phyloP scores from a whole-genome alignment of 2,888 invertebrate species.

The Nomada hirtipes region DNA sequence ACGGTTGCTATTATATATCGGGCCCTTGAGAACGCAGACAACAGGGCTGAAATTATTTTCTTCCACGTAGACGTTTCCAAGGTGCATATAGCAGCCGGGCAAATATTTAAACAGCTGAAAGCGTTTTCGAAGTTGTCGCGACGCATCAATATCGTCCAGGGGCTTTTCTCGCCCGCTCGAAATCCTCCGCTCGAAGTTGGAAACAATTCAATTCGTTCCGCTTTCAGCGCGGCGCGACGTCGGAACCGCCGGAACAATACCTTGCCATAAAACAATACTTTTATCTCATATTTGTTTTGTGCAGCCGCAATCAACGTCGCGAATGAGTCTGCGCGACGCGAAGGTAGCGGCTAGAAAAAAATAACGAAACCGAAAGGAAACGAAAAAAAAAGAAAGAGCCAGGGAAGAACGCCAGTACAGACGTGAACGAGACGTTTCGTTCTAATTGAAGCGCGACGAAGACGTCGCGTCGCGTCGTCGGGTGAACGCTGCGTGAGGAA shows the following conservation, averaged over 20 bases:
- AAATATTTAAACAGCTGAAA: slow-evolving; percentile 25
- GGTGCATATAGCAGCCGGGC: neutral
- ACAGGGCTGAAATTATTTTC: neutral
- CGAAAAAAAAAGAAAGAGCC: neutral
- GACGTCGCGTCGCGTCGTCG: neutral
- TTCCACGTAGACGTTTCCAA: neutral
- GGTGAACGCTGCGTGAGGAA: neutral
- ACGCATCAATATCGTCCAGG: neutral
- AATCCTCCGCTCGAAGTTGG: neutral
- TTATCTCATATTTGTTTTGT: slow-evolving; percentile 40
- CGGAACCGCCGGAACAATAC: slow-evolving; percentile 26
- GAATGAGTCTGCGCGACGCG: slow-evolving; percentile 5
- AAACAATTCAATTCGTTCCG: slow-evolving; percentile 32
- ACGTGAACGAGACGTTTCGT: slow-evolving; percentile 18
- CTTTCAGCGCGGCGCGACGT: slow-evolving; percentile 4
- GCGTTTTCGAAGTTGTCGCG: slow-evolving; percentile 18
- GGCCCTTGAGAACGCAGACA: too few relatives aligned
- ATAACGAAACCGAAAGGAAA: neutral
- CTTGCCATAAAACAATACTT: slow-evolving; percentile 42
- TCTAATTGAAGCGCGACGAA: slow-evolving; percentile 14
- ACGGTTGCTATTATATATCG: too few relatives aligned
- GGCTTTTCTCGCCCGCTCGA: neutral
- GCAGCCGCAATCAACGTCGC: slow-evolving; percentile 35
- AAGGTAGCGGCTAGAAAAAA: neutral
- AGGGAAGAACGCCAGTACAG: neutral